phyloP scores from a whole-genome alignment of 2,888 invertebrate genomes.

The Stenchaetothrips biformis region DNA sequence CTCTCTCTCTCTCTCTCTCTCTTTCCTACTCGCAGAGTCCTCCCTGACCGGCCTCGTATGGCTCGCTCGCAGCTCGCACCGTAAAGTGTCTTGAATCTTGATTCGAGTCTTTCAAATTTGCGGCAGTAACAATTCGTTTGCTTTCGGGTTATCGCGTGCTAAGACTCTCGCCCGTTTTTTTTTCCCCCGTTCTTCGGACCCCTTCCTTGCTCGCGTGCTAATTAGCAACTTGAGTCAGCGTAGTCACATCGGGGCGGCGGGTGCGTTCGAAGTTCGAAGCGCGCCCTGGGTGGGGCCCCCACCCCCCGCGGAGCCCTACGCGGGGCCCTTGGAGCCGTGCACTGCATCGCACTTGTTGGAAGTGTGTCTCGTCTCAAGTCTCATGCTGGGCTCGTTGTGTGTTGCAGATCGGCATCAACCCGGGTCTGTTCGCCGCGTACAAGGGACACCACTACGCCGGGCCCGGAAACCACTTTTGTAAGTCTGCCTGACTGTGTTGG shows the following conservation, averaged over 20 bases:
- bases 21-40: neutral
- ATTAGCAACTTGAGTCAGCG: conserved; percentile 18
- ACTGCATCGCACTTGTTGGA: too few species aligned
- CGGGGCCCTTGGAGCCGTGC: neutral
- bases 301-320: neutral
- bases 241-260: neutral
- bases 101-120: too few species aligned
- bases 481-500: conserved; percentile 43
- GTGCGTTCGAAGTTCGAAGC: neutral
- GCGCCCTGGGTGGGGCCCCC: neutral
- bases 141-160: too few species aligned
- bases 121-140: too few species aligned
- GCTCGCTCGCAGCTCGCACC: too few species aligned
- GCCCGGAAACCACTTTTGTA: conserved; percentile 97
- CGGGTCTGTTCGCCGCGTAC: conserved; percentile 93
- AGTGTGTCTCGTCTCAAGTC: neutral
- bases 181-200: neutral
- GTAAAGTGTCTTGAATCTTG: too few species aligned
- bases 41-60: too few species aligned
- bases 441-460: conserved; percentile 99
- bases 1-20: neutral
- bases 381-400: conserved; percentile 29
- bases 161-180: neutral
- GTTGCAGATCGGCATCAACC: conserved; percentile 93
- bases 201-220: conserved; percentile 7